Conservation (phyloP, 2,113 vertebrate genomes). For the Echinops telfairi region DNA sequence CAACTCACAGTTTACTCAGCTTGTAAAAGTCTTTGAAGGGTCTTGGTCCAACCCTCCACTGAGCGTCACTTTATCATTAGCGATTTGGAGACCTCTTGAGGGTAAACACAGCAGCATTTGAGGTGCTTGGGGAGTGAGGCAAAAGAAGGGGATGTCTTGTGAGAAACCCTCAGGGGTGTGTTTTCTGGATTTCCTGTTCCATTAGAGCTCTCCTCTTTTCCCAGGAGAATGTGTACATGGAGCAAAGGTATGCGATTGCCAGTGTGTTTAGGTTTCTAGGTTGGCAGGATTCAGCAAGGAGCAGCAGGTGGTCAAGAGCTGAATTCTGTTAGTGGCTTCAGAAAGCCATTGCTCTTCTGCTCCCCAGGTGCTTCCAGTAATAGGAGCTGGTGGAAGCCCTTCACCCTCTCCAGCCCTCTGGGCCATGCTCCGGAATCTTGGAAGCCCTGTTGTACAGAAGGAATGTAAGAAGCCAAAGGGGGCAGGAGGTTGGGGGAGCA, state of each 20-base stretch:
- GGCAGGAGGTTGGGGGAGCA: background rate
- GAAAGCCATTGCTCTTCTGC: slow-evolving; percentile 60
- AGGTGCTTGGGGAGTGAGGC: background rate
- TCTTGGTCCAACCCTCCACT: background rate
- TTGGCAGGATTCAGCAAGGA: slow-evolving; percentile 34
- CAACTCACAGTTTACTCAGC: slow-evolving; percentile 29
- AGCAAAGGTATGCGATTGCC: background rate
- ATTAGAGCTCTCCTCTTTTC: background rate
- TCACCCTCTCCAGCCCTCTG: background rate
- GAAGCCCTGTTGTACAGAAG: slow-evolving; percentile 42
- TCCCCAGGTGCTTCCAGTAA: slow-evolving; percentile 69
- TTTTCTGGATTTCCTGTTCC: slow-evolving; percentile 7
- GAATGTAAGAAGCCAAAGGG: background rate
- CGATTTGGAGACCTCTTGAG: background rate
- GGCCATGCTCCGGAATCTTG: slow-evolving; percentile 55
- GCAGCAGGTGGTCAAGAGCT: slow-evolving; percentile 80
- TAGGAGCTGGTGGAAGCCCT: slow-evolving; percentile 60
- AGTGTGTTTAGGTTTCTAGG: slow-evolving; percentile 32
- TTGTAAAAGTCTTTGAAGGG: slow-evolving; percentile 18
- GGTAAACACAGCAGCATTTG: background rate
- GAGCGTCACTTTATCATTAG: background rate
- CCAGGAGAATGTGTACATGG: background rate
- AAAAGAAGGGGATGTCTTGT: background rate
- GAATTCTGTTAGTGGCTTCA: slow-evolving; percentile 57
- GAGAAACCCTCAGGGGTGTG: slow-evolving; percentile 21